phyloP scores from a whole-genome alignment of 92 coral and sea anemone species.

The Parazoanthus darwini region DNA sequence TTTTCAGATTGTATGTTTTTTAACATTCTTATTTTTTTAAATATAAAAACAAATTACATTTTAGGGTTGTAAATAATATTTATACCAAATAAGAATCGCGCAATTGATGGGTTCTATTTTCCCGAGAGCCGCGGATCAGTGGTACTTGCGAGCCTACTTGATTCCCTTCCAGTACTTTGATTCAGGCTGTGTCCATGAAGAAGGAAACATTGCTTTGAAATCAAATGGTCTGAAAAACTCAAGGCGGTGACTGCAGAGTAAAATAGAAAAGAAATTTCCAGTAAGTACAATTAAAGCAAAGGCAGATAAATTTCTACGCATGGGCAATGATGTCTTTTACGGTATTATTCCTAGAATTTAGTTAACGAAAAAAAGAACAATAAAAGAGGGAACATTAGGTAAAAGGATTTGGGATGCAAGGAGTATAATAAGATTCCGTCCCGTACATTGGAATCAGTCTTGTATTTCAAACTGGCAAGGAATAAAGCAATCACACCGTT shows the following conservation, averaged over 20 bases:
- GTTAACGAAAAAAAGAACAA: no score
- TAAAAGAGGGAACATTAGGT: no score
- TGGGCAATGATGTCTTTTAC: no score
- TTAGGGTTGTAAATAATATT: neutral
- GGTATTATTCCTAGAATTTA: no score
- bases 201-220: constrained; percentile 82
- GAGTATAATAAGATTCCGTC: no score
- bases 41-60: neutral
- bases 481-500: no score
- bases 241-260: constrained; percentile 79
- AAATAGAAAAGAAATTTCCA: neutral
- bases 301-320: neutral
- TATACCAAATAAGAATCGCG: neutral
- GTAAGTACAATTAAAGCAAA: neutral
- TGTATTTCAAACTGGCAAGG: no score
- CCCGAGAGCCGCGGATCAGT: neutral
- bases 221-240: constrained; percentile 84
- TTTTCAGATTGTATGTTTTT: no score
- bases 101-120: neutral
- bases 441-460: no score
- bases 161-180: constrained; percentile 66
- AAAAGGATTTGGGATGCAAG: no score
- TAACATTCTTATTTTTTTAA: no score
- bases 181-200: constrained; percentile 70
- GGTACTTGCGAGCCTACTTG: neutral